These are phyloP conservation scores for Gallinago undulata DNA, from an alignment of 2,113 vertebrate species.

Conservation along the genomic window DNA sequence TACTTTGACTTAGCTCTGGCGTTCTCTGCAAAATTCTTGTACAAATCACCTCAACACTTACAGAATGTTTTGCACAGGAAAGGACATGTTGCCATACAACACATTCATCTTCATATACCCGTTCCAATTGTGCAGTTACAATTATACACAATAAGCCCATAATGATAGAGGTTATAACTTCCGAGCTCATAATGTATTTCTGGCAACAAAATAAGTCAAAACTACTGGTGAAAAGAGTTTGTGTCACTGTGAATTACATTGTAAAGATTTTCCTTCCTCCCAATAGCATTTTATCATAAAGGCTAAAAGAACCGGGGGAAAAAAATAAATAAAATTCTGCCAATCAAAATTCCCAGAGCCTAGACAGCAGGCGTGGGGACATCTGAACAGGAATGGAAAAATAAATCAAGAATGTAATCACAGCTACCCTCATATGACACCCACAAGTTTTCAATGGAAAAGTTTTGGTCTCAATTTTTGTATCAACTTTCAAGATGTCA, in stretches of 20 bases:
- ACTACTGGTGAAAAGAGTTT: background rate
- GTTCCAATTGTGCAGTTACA: background rate
- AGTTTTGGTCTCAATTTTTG: background rate
- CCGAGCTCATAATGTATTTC: background rate
- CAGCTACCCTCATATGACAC: background rate
- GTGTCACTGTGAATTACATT: background rate
- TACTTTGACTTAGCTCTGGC: background rate
- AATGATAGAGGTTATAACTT: background rate
- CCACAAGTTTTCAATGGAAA: background rate
- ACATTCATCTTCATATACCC: constrained; percentile 8
- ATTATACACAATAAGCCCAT: background rate
- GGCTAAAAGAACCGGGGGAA: background rate
- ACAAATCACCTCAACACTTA: background rate
- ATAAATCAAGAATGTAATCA: background rate
- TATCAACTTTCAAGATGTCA: background rate
- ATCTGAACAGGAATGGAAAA: background rate
- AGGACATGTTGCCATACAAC: background rate
- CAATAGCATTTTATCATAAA: background rate
- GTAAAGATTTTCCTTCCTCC: background rate
- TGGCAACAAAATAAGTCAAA: background rate
- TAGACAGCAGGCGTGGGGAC: background rate
- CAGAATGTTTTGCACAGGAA: background rate
- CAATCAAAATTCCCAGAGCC: background rate
- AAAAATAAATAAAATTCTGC: background rate
- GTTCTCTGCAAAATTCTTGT: background rate